Conservation (phyloP, 2,797 vertebrate genomes). For the Varecia variegata region DNA sequence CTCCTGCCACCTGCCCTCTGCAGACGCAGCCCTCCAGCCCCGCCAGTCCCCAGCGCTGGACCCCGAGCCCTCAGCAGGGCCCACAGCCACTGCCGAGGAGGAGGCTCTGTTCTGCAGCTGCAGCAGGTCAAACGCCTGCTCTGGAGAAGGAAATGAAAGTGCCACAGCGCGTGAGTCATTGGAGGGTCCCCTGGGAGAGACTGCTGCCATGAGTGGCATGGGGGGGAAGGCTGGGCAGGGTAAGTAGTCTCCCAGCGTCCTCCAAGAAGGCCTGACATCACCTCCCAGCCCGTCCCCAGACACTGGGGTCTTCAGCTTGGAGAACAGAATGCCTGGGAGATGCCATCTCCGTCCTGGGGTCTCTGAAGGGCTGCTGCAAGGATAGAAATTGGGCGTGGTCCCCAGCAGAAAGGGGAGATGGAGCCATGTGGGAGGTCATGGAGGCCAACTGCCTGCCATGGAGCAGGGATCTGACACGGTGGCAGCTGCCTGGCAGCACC, state of each 20-base stretch:
- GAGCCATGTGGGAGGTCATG: neutral
- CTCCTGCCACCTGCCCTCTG: neutral
- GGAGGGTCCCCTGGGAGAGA: neutral
- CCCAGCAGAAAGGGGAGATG: neutral
- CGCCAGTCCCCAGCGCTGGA: neutral
- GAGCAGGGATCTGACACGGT: neutral
- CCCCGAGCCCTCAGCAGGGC: neutral
- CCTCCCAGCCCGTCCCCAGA: neutral
- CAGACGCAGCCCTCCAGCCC: neutral
- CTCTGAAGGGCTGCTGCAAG: neutral
- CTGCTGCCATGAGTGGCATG: neutral
- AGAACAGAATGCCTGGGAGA: neutral
- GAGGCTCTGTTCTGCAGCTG: neutral
- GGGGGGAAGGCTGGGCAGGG: neutral
- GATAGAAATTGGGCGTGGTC: neutral
- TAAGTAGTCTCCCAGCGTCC: neutral
- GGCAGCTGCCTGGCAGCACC: rapidly evolving
- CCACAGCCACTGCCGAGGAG: neutral
- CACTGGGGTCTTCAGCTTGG: neutral
- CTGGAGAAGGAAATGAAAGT: conserved; percentile 49
- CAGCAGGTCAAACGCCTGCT: neutral
- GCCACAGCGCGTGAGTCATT: neutral
- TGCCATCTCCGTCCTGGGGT: neutral
- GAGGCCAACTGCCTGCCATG: neutral
- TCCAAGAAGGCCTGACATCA: neutral